Conservation (phyloP, 2,888 invertebrate species). For the Calliphora vomitoria region DNA sequence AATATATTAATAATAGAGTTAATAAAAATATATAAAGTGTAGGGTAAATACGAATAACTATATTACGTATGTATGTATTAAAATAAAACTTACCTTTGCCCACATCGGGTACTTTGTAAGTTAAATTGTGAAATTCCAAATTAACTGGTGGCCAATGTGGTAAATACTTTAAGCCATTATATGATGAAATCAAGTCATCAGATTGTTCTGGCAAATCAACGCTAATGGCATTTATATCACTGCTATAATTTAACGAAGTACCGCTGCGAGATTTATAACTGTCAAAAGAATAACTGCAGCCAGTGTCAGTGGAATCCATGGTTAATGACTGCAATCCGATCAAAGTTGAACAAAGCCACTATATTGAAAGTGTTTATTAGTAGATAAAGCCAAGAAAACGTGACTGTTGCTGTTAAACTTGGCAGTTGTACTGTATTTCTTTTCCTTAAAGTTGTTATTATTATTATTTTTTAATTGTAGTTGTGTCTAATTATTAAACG, state of each 20-base stretch:
- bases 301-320: constrained; percentile 75
- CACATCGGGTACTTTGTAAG: constrained; percentile 91
- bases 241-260: constrained; percentile 80
- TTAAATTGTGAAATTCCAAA: constrained; percentile 93
- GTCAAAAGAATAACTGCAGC: constrained; percentile 76
- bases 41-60: no score
- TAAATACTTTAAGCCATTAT: constrained; percentile 86
- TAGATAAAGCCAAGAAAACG: neutral
- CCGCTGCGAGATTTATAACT: constrained; percentile 75
- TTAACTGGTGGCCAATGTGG: constrained; percentile 90
- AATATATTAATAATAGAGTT: no score
- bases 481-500: constrained; percentile 2
- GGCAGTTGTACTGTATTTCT: constrained; percentile 7
- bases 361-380: neutral
- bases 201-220: constrained; percentile 79
- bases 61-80: neutral
- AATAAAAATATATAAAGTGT: no score
- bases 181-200: constrained; percentile 88
- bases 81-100: constrained; percentile 85
- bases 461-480: constrained; percentile 12
- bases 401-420: constrained; percentile 19
- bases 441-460: neutral
- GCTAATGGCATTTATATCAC: constrained; percentile 82
- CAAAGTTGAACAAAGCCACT: constrained; percentile 13
- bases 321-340: constrained; percentile 38